Conservation (phyloP, 2,797 vertebrate genomes). For the Malurus leucopterus region DNA sequence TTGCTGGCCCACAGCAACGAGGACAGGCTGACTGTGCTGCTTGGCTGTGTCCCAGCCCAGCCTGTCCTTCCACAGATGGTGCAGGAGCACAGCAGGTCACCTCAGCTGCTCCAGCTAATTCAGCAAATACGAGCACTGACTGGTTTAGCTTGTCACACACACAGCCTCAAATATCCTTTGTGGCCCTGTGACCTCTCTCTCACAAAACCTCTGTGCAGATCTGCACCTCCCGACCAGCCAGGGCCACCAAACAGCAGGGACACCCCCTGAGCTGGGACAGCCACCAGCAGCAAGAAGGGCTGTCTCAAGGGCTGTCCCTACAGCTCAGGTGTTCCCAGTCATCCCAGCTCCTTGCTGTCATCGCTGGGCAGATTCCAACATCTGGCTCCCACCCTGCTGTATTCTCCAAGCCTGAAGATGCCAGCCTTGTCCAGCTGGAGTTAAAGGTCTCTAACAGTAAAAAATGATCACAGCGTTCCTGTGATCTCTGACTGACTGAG, state of each 20-base stretch:
- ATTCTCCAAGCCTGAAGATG: neutral
- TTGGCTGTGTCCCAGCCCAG: conserved; percentile 6
- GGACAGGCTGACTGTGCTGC: neutral
- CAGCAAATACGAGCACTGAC: neutral
- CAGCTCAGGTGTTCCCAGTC: neutral
- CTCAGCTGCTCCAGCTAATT: neutral
- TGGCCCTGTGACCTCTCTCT: neutral
- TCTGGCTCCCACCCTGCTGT: neutral
- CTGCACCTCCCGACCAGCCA: neutral
- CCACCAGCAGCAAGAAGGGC: neutral
- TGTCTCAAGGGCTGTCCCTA: neutral
- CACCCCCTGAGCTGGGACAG: neutral
- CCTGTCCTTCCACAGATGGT: neutral
- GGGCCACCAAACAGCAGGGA: rapidly evolving
- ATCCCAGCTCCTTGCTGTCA: neutral
- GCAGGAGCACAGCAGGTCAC: neutral
- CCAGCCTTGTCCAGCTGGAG: neutral
- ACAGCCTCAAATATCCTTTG: neutral
- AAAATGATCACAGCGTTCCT: neutral
- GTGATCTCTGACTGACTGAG: neutral
- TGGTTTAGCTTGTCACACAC: neutral
- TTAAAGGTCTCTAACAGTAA: neutral
- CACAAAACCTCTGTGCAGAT: neutral
- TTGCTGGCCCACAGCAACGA: neutral
- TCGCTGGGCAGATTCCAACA: neutral